Evolutionary conservation across 2,797 vertebrate genomes (phyloP).

Genomic region (Cuculus canorus): DNA sequence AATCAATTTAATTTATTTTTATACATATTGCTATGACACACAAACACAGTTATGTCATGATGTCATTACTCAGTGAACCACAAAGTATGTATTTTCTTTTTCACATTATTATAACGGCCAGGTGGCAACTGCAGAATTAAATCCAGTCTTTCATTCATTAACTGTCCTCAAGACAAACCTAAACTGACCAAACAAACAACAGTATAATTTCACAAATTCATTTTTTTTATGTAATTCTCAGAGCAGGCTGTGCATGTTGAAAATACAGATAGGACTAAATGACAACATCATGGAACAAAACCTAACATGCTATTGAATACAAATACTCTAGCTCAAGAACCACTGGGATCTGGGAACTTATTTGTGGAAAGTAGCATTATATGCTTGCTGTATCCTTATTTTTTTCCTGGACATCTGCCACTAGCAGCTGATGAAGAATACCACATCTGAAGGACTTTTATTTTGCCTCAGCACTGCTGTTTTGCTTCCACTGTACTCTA

Average conservation of each 20-base stretch:
- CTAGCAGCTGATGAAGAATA: not conserved
- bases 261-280: not conserved
- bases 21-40: not conserved
- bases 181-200: not conserved
- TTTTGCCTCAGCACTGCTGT: not conserved
- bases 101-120: not conserved
- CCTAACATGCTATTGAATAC: not conserved
- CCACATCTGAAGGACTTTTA: not conserved
- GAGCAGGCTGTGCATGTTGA: not conserved
- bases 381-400: not conserved
- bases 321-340: not conserved
- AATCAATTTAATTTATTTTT: not conserved
- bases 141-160: not conserved
- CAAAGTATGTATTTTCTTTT: not conserved
- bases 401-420: not conserved
- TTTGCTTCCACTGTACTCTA: not conserved
- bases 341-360: not conserved
- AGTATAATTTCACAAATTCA: not conserved
- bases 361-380: not conserved
- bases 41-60: not conserved
- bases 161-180: not conserved
- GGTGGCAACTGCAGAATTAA: not conserved
- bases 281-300: not conserved
- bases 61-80: not conserved
- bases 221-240: not conserved